Evolutionary conservation across 30 jellyfish, hydroid and myxozoan genomes (phyloP), one percentile per base, ranked within the genome.

Genomic region (Hydractinia echinata): DNA sequence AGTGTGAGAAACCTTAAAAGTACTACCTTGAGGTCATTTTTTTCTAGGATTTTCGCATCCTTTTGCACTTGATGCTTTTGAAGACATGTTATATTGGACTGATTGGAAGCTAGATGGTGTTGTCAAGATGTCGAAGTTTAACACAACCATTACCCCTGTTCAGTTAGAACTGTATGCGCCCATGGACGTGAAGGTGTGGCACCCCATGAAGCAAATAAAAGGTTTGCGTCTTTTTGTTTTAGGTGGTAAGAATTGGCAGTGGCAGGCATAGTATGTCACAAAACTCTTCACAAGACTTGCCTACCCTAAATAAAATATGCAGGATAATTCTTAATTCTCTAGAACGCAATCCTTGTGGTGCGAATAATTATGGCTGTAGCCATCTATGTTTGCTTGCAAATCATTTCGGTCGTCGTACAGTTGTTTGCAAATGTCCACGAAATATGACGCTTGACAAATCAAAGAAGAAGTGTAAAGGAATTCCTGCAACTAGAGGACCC

Each of bases 301-400:
- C n/a, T 30, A 30, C 44, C 44, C 44, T 0, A 30, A 30, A 30
- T 30, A 30, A 30, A 30, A 30, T 30, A 30, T 0, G 44, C 44
- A 30, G 44, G 44, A 30, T 30, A 30, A 30, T 30, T 30, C 44
- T 30, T 30, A 30, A 30, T 13, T 54, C 61, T 78, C 21, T 73
- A 90, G 96, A 95, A 4, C 73, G 1, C 30, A 83, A 84, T 81
- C 98, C 98, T 19, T 92, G 98, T 79, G 95, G 85, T 19, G 51
- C 68, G 4, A 69, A 80, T 81, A 90, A 86, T 82, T 86, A 88
- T 55, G 92, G 89, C 52, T 92, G 98, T 94, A 86, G 95, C 54
- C 98, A 92, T 49, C 72, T 92, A 54, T 92, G 98, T 82, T 67
- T 92, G 71, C 91, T 92, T 30, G 98, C 96, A 53, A 79, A 83